phyloP scores from a whole-genome alignment of 2,888 invertebrate genomes.

The Unio pictorum region DNA sequence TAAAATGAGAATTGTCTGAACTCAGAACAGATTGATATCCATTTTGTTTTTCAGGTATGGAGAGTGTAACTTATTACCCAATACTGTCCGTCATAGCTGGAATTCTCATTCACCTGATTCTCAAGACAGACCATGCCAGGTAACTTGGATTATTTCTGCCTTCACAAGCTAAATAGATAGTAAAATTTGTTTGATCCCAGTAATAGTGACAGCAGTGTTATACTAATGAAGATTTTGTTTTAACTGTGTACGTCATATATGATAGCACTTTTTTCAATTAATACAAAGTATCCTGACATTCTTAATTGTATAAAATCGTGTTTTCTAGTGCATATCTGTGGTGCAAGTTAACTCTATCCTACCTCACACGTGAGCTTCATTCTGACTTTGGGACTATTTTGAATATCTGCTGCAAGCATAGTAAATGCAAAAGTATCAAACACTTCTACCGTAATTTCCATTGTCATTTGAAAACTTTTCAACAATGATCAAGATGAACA shows the following conservation, averaged over 20 bases:
- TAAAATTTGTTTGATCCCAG: no score
- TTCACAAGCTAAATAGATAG: no score
- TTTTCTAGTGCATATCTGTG: no score
- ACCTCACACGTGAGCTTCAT: no score
- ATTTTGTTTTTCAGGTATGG: conserved; percentile 73
- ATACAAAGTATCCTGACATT: not conserved
- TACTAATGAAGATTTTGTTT: not conserved
- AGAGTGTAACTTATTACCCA: conserved; percentile 80
- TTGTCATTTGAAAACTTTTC: no score
- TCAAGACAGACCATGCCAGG: conserved; percentile 57
- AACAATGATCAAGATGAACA: no score
- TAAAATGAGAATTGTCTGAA: not conserved
- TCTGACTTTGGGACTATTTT: no score
- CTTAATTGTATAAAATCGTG: no score
- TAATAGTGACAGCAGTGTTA: not conserved
- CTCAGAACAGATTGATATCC: not conserved
- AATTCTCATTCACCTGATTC: conserved; percentile 77
- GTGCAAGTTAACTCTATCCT: no score
- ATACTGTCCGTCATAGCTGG: conserved; percentile 80
- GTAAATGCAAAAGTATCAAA: no score
- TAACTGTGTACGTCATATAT: not conserved
- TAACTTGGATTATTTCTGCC: conserved; percentile 19
- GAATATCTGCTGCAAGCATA: no score
- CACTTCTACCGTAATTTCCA: no score
- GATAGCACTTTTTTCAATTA: not conserved